A percentile compares a stretch with the other conserved stretches of the same genome.
phyloP scores from a whole-genome alignment of 2,797 vertebrate species.

The Fundulus diaphanus region DNA sequence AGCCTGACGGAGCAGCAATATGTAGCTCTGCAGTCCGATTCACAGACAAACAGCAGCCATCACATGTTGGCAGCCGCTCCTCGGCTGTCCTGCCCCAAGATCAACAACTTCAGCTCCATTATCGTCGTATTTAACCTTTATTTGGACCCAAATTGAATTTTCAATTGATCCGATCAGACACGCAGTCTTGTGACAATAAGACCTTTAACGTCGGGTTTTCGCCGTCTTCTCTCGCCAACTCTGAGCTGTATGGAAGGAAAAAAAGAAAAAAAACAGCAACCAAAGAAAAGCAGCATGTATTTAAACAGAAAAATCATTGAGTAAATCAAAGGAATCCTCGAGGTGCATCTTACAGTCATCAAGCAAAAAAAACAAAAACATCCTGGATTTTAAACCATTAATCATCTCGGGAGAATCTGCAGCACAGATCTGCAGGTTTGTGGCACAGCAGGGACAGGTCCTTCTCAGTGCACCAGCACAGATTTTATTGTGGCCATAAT shows the following conservation, averaged over 20 bases:
- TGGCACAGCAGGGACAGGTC: slow-evolving; percentile 25
- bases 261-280: too few species aligned
- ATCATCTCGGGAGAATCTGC: slow-evolving; percentile 57
- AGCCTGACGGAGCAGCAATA: slow-evolving; percentile 27
- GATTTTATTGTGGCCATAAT: slow-evolving; percentile 64
- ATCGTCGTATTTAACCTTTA: too few species aligned
- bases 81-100: not conserved
- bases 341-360: not conserved
- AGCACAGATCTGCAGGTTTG: slow-evolving; percentile 42
- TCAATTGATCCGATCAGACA: not conserved
- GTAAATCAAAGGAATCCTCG: slow-evolving; percentile 20
- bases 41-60: slow-evolving; percentile 13
- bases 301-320: slow-evolving; percentile 10
- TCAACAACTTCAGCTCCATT: not conserved
- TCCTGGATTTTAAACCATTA: slow-evolving; percentile 49
- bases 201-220: not conserved
- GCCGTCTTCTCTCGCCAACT: not conserved
- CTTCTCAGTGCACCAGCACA: slow-evolving; percentile 45
- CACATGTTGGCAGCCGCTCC: not conserved
- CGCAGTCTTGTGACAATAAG: not conserved
- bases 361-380: slow-evolving; percentile 26
- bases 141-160: not conserved
- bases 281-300: slow-evolving; percentile 22
- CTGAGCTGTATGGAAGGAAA: not conserved
- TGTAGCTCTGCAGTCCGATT: slow-evolving; percentile 11